Evolutionary conservation across 92 coral and sea anemone genomes (phyloP), one percentile per base, ranked within the genome.

Genomic region (Palythoa grandiflora): DNA sequence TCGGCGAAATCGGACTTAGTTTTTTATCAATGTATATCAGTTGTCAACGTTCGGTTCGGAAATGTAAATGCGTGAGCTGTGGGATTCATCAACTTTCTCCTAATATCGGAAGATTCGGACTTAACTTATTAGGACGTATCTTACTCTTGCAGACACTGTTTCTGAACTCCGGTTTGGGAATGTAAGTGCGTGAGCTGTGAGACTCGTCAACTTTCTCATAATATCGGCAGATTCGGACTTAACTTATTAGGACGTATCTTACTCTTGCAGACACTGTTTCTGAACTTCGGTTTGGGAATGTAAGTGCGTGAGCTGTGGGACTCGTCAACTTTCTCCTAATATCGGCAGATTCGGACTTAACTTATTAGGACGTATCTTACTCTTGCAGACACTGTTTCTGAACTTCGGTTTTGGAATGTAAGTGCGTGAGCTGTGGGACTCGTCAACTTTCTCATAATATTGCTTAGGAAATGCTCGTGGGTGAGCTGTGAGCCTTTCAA

Each of bases 351-450:
- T 75, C 59, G 79, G 59, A 75, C 38, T 20, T 47, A 75, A 52
- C 8, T 47, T 74, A 0, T 52, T n/a, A 17, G 37, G 79, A 20
- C 80, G 61, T 75, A 3, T 75, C 63, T 75, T 75, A 51, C 80
- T 75, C 80, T 75, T 75, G 19, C 80, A 75, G 80, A 75, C 80
- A 75, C 80, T 3, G 79, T 74, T 75, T 75, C 80, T 75, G 80
- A 75, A 75, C 55, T 77, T 77, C 38, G 66, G 65, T 51, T 51
- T 48, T 40, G 61, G 47, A 75, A 75, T 47, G 60, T 50, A 47
- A 47, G 60, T 47, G 60, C n/a, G 59, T 47, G 79, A 74, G 79
- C 59, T 74, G 79, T 74, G 79, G 36, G 79, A 39, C 55, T 51
- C 10, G n/a, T 55, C 63, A 55, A 55, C 63, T 55, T 55, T 55